Percentiles rank a stretch among this genome's conserved stretches.
Conservation (phyloP, 2,113 vertebrate genomes). For the Erpornis zantholeuca region DNA sequence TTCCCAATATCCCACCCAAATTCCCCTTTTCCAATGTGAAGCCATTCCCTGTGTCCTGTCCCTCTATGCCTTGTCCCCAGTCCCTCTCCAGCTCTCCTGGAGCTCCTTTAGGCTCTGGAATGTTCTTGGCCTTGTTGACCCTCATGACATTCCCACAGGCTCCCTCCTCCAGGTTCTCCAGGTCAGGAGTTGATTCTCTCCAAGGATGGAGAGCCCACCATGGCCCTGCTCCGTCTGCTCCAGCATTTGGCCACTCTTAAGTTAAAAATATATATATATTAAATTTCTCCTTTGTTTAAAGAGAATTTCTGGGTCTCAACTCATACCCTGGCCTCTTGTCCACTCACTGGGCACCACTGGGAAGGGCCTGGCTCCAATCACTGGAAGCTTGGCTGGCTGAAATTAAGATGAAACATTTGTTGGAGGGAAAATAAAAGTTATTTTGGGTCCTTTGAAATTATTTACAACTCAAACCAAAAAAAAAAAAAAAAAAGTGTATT, state of each 20-base stretch:
- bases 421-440: constrained; percentile 22
- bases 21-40: too few species aligned
- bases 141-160: background rate
- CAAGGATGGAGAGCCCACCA: background rate
- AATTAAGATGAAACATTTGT: constrained; percentile 15
- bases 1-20: background rate
- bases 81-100: background rate
- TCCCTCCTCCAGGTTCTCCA: background rate
- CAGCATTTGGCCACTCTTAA: background rate
- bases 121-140: background rate
- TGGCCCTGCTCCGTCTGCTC: background rate
- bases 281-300: background rate
- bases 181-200: background rate
- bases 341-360: background rate
- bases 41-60: background rate
- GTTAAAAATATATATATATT: background rate
- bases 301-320: background rate
- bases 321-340: background rate
- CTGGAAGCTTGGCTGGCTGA: background rate
- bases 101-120: background rate
- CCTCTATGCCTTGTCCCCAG: background rate
- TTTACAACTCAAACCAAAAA: background rate
- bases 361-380: constrained; percentile 14
- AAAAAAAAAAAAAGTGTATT: background rate
- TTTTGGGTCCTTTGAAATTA: constrained; percentile 40